These are phyloP conservation scores for Acrocephalus scirpaceus DNA, from an alignment of 2,797 vertebrate genomes.

Conservation along the genomic window DNA sequence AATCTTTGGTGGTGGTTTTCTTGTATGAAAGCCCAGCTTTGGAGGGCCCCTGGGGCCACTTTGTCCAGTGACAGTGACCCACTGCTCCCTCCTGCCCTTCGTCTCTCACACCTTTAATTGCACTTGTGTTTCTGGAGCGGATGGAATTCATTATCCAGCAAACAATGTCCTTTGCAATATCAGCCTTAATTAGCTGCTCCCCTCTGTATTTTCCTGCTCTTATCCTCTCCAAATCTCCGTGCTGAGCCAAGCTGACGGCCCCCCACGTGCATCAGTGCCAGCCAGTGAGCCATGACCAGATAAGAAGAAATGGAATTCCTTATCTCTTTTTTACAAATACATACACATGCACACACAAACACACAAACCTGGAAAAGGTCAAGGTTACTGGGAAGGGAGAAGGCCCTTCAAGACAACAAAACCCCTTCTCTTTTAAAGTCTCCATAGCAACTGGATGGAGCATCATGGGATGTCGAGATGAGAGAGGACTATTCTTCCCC, in stretches of 20 bases:
- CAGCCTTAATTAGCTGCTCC: conserved; percentile 79
- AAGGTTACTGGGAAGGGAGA: conserved; percentile 78
- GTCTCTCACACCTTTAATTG: conserved; percentile 70
- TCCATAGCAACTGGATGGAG: conserved; percentile 79
- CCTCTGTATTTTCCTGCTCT: conserved; percentile 67
- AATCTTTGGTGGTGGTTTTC: background rate
- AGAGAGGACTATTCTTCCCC: conserved; percentile 71
- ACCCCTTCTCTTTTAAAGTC: conserved; percentile 68
- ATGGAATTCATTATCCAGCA: conserved; percentile 78
- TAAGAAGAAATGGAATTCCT: conserved; percentile 82
- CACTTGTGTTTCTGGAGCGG: conserved; percentile 62
- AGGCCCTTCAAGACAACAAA: conserved; percentile 75
- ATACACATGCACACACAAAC: background rate
- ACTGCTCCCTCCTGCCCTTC: conserved; percentile 6
- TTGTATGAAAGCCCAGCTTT: background rate
- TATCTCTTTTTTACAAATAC: conserved; percentile 65
- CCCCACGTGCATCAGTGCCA: conserved; percentile 65
- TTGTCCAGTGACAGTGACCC: background rate
- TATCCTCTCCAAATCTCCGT: conserved; percentile 70
- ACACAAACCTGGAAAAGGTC: conserved; percentile 75
- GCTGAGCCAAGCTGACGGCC: conserved; percentile 50
- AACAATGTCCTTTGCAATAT: conserved; percentile 75
- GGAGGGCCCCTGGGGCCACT: background rate
- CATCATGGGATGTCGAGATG: conserved; percentile 72
- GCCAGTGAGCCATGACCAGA: conserved; percentile 74